Evolutionary conservation across 1,140 invertebrate genomes (phyloP), one percentile per base, ranked within the genome.

Genomic region (Calosoma granatense): DNA sequence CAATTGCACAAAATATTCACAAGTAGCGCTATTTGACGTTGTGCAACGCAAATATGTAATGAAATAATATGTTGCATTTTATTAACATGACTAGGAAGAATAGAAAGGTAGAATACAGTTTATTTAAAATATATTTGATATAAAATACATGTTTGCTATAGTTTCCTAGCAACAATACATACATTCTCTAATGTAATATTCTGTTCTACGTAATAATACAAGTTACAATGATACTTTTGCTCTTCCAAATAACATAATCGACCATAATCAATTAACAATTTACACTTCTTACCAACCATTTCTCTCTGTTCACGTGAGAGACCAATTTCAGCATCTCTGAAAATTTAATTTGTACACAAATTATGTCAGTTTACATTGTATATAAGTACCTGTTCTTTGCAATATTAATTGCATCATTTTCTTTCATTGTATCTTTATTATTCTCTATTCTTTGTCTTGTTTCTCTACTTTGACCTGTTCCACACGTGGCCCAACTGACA

Each of bases 401-500:
- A 12, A 23, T 15, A 39, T 30, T 19, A 53, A 57, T 30, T 47
- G 23, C 21, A 26, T 59, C 36, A n/a, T 23, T 20, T 4, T 39
- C 11, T 15, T 43, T 52, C 20, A 60, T 52, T 66, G 66, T 59
- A 67, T 64, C 65, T 75, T 70, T 57, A 72, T 70, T 62, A 67
- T 65, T 62, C 55, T 64, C 58, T 1, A 64, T 54, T 17, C 68
- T 64, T 20, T 61, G 63, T 51, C 67, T 67, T 6, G 65, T 64
- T 56, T 76, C 72, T 53, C 78, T 68, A 57, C 76, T 78, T 23
- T 75, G 64, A 0, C 80, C 81, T 36, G 76, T 75, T 2, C 88
- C 86, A 73, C 88, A 91, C 17, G 88, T 88, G 0, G 88, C 87
- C 90, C 90, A 93, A 65, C 88, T 88, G 6, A 85, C 84, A 51